Evolutionary conservation across 2,113 vertebrate species (phyloP), one percentile per base, ranked within the genome.

Genomic region (Cyphomyrus plagiostoma): DNA sequence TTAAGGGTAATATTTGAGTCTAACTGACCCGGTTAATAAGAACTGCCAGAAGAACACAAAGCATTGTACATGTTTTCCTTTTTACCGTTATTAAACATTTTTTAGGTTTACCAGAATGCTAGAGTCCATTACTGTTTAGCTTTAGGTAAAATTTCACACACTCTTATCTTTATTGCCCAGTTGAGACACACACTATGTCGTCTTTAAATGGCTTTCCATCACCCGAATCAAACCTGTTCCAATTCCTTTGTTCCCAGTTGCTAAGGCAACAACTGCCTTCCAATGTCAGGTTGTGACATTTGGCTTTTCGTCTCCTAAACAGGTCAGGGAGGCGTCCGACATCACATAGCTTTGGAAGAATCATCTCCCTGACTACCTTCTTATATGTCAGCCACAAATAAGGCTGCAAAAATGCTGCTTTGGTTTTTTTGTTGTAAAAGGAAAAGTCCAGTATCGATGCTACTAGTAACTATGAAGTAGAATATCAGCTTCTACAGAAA

Each of bases 201-300:
- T 46, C 45, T 23, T 46, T 48, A 84, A 46, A 84, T n/a, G 82
- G 17, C 82, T 84, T 45, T 48, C 45, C 82, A 48, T 84, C 42
- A 48, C 2, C 19, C 10, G 35, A 84, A 42, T 84, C 82, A 84
- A 45, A 84, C 82, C 82, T n/a, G 39, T 48, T 46, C 82, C 11
- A 84, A 84, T 80, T 84, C 82, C 7, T 84, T 84, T 84, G 82
- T 84, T 48, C 82, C 9, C 45, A 48, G 82, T 48, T 84, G 82
- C 82, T 48, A 84, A 48, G 82, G 45, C 82, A 84, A 84, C 82
- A 48, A 13, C 82, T 48, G 82, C 82, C 45, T 84, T 46, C 45
- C 42, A 84, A 15, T 84, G 82, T 84, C 82, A 23, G 39, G 45
- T 46, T 45, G 82, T 84, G 82, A 21, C 39, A 84, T 84, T 84